Evolutionary conservation across 2,888 invertebrate genomes (phyloP).

Genomic region (Drosophila lutescens): DNA sequence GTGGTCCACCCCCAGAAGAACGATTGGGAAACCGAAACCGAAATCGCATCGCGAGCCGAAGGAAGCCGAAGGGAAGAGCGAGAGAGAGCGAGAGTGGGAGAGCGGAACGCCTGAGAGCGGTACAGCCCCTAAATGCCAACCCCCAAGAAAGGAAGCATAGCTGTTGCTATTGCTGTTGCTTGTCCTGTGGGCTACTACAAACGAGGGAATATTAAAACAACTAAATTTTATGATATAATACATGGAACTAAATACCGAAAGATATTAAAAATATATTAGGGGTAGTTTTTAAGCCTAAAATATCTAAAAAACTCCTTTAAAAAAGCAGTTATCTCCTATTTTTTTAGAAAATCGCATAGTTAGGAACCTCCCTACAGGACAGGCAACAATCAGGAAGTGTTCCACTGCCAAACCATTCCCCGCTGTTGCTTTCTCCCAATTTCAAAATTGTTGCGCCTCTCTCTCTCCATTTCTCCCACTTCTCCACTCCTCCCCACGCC

Average conservation of each 20-base stretch:
- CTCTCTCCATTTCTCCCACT: conserved; percentile 52
- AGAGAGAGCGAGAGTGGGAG: not conserved
- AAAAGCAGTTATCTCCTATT: not conserved
- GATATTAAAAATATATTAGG: not conserved
- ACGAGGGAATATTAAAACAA: conserved; percentile 14
- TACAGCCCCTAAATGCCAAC: conserved; percentile 59
- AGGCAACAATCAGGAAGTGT: conserved; percentile 78
- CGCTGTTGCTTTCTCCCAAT: conserved; percentile 35
- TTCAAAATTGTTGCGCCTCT: conserved; percentile 72
- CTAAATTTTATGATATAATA: fast-evolving
- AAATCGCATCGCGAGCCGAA: conserved; percentile 4
- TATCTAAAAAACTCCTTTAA: not conserved
- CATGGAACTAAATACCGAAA: not conserved
- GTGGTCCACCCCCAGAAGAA: conserved; percentile 41
- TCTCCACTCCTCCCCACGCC: conserved; percentile 29
- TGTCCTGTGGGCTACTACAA: conserved; percentile 52
- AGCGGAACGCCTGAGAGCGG: conserved; percentile 30
- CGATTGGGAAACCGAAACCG: not conserved
- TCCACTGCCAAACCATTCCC: conserved; percentile 55
- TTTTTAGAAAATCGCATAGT: conserved; percentile 28
- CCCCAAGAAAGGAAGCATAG: conserved; percentile 57
- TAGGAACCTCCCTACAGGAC: conserved; percentile 29
- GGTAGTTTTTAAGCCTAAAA: not conserved
- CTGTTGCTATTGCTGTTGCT: conserved; percentile 70
- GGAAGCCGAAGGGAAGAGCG: conserved; percentile 9